Evolutionary conservation across 2,888 invertebrate species (phyloP).

Genomic region (Thyatira batis): DNA sequence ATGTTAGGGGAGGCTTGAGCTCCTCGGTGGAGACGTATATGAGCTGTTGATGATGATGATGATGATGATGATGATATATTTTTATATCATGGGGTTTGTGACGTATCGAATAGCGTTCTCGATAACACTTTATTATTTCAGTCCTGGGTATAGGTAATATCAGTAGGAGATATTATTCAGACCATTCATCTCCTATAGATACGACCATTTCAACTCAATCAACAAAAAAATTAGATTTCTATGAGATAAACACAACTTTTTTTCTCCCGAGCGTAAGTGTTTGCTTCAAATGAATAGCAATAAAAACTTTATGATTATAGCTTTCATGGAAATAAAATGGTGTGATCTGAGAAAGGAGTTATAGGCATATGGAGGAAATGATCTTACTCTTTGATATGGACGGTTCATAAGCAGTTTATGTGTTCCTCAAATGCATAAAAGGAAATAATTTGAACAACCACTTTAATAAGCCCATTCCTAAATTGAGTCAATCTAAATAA

Average conservation of each 20-base stretch:
- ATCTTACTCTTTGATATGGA: slow-evolving; percentile 22
- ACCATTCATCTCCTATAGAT: no score
- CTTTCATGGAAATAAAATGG: slow-evolving; percentile 75
- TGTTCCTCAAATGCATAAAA: not conserved
- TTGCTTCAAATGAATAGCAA: slow-evolving; percentile 68
- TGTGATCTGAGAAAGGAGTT: slow-evolving; percentile 65
- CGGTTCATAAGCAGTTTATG: slow-evolving; percentile 42
- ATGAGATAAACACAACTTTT: slow-evolving; percentile 41
- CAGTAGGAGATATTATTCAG: no score
- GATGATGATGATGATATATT: no score
- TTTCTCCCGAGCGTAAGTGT: slow-evolving; percentile 58
- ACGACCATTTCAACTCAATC: no score
- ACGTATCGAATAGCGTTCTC: no score
- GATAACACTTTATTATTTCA: no score
- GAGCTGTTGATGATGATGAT: no score
- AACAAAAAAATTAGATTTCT: not conserved
- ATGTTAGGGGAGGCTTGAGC: no score
- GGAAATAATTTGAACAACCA: not conserved
- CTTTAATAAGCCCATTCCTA: not conserved
- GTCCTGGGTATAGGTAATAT: no score
- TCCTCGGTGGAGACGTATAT: no score
- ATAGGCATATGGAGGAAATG: slow-evolving; percentile 46
- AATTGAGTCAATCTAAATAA: not conserved
- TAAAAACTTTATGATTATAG: slow-evolving; percentile 79
- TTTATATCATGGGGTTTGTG: no score